Conservation (phyloP, 2,113 vertebrate species). For the Petrocephalus zakoni region DNA sequence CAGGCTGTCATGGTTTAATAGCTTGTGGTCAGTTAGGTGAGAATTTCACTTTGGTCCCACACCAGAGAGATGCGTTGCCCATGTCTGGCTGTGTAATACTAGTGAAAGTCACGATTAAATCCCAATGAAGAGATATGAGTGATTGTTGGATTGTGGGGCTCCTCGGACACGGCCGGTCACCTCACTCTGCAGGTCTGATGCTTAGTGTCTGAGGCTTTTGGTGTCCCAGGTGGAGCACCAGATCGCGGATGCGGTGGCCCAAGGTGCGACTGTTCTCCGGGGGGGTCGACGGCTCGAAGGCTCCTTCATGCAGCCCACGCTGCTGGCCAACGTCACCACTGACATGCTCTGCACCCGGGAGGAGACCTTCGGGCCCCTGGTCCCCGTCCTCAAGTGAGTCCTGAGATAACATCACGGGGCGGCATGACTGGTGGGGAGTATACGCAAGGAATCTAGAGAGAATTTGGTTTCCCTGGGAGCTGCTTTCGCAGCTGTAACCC, state of each 20-base stretch:
- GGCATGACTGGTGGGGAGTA: too few species aligned
- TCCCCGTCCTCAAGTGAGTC: constrained; percentile 82
- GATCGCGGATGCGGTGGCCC: constrained; percentile 74
- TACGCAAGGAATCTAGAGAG: too few species aligned
- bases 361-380: constrained; percentile 89
- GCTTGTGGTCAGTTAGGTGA: not conserved
- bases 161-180: too few species aligned
- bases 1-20: not conserved
- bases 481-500: too few species aligned
- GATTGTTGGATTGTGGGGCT: too few species aligned
- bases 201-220: not conserved
- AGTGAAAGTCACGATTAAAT: too few species aligned
- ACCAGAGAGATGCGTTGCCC: too few species aligned
- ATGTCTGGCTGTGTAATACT: too few species aligned
- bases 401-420: not conserved
- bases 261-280: constrained; percentile 72
- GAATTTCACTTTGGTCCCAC: not conserved
- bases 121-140: too few species aligned
- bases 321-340: constrained; percentile 73
- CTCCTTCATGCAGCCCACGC: constrained; percentile 88
- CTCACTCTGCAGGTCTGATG: not conserved
- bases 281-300: constrained; percentile 79
- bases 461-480: too few species aligned
- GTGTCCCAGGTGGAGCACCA: constrained; percentile 76
- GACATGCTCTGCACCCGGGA: constrained; percentile 83